Conservation (phyloP, 2,113 vertebrate genomes). For the Anolis sagrei region DNA sequence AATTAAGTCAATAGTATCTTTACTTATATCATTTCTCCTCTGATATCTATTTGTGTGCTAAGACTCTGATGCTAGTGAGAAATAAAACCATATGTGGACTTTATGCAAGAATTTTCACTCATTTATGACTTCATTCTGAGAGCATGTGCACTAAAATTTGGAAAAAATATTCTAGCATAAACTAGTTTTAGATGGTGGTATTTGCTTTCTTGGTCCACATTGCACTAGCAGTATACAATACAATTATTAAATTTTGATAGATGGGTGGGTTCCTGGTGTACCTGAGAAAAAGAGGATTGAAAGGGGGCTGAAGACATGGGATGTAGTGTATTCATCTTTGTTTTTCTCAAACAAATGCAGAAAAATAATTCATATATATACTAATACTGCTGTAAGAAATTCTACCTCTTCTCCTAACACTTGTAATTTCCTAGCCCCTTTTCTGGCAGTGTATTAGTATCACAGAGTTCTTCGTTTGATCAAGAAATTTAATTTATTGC, state of each 20-base stretch:
- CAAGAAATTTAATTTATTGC: neutral
- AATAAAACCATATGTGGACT: no score
- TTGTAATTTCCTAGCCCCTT: neutral
- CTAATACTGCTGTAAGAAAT: neutral
- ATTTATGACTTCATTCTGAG: neutral
- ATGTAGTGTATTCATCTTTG: neutral
- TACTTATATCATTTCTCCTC: neutral
- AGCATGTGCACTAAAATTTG: neutral
- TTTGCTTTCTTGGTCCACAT: neutral
- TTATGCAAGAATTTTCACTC: neutral
- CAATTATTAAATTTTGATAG: neutral
- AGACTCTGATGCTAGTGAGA: neutral
- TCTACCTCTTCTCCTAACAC: neutral
- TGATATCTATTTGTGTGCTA: neutral
- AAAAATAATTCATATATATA: neutral
- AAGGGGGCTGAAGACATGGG: no score
- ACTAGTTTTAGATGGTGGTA: neutral
- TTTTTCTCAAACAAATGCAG: neutral
- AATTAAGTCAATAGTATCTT: neutral
- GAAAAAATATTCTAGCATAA: neutral
- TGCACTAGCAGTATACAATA: neutral
- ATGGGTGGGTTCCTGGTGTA: neutral
- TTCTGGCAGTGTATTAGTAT: neutral
- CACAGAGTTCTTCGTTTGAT: neutral
- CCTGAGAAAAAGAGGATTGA: neutral